Base-by-base conservation (phyloP, 2,113 vertebrate species). In the Eolophus roseicapilla region DNA sequence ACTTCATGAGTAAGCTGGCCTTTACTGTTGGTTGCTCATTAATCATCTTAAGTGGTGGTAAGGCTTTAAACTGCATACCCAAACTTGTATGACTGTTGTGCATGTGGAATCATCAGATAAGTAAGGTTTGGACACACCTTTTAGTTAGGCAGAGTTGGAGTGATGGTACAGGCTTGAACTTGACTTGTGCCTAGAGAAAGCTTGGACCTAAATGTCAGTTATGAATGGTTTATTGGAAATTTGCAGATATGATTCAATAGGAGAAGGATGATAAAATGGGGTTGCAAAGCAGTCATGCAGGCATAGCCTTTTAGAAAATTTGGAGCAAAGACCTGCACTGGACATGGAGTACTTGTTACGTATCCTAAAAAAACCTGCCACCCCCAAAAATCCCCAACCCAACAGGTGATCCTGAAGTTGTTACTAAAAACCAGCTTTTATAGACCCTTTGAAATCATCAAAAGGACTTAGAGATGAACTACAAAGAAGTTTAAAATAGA, bases 401-500 rank as follows among this genome's bases (percentile, higher is more conserved):
- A 24, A 27, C 33, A 59, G 25, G 10, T 90, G 37, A 71, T 21
- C 25, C 46, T 75, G 41, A 57, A 83, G 17, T 33, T 84, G 18
- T 64, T 29, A 14, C 8, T 52, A 5, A 37, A 82, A 82, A 59
- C 3, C 46, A 64, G 33, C 43, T 88, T 96, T 95, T 86, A 76
- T 57, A 88, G 69, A 47, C 35, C 60, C 80, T 93, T 93, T 78
- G 76, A 84, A 93, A 83, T 75, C 46, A 86, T 37, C 71, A 92
- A 60, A 74, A 92, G 39, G 29, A 6, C 41, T 52, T 83, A 20
- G 63, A 77, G 43, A 10, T 77, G 33, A 90, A 71, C 53, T 33
- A 65, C 76, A 91, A 86, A 95, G 77, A 64, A 46, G 35, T 65
- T 96, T 84, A 19, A 82, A 94, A 75, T 13, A 62, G 53, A 87